Base-by-base conservation (phyloP, 2,797 vertebrate species). In the Epinephelus malabaricus region DNA sequence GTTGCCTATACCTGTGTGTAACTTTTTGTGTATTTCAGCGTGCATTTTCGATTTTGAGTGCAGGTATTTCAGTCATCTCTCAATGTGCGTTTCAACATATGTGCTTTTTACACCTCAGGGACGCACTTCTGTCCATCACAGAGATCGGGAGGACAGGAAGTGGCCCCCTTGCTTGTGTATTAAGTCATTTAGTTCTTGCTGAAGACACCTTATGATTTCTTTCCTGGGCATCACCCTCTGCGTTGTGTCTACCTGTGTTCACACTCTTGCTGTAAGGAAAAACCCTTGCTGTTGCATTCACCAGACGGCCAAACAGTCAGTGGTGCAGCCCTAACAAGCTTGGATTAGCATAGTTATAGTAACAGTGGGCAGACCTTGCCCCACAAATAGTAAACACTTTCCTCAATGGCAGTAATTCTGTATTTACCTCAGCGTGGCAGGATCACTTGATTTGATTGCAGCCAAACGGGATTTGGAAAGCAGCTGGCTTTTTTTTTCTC, bases 361-460 rank as follows among this genome's bases (percentile, higher is more conserved):
- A 82, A 81, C 59, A 55, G 69, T 83, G 75, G 79, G 59, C 63
- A 76, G 81, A 78, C 71, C 76, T 67, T 11, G 47, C 62, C 82
- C 64, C 50, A 46, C 73, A 79, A 86, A 88, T 74, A 58, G 70
- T 78, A 83, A 82, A 90, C 69, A 82, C 78, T 81, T 81, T 84
- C 54, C 75, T 80, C 82, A 75, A 49, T 85, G 83, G 80, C 76
- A 80, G 65, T 78, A 66, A 83, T 81, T 86, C 82, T 73, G 65
- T 81, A 66, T 81, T 86, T 86, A 84, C 78, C 53, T 81, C 76
- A 11, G 3, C 72, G 34, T 78, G 66, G 82, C 69, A 59, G 73
- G 69, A 85, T 85, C 76, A 83, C 49, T 78, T 84, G 75, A 87
- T 88, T 74, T 86, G 88, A 85, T 86, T 88, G 81, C 79, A 81